Evolutionary conservation across 1,140 invertebrate species (phyloP), one percentile per base, ranked within the genome.

Genomic region (Cydia pomonella): DNA sequence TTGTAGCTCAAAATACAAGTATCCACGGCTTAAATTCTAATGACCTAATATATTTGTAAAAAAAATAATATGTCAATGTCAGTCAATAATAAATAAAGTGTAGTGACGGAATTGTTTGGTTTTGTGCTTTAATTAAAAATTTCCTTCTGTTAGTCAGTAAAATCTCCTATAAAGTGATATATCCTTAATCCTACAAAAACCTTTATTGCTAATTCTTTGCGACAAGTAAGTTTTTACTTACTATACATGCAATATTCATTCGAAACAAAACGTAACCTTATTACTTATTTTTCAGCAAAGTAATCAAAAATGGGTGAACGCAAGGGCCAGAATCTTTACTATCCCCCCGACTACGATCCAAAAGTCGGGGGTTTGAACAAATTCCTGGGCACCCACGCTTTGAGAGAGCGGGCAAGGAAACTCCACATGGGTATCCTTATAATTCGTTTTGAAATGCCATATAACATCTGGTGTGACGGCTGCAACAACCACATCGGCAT

Each of bases 371-470:
- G 97, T 6, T 94, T 99, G 1, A 99, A 99, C 87, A 98, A 97
- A 93, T 97, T 97, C 92, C 94, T 97, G 86, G 99, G 99, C 23
- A 98, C 97, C 18, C 99, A 99, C 95, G 98, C 99, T 0, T 92
- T 99, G 27, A 95, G 99, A 59, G 99, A 99, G 93, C 94, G 99
- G 80, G 99, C 98, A 1, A 93, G 96, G 23, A 99, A 99, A 93
- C 94, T 99, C 0, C 96, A 98, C 83, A 94, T 98, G 93, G 99
- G 99, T 16, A 99, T 99, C 78, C 95, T 99, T 47, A 98, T 99
- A 66, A 99, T 99, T 79, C 95, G 99, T 74, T 99, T 99, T 95
- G 99, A 99, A 94, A 99, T 99, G 98, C 99, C 99, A 1, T 99
- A 99, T 84, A 99, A 99, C 93, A 99, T 99, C 80, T 99, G 90